phyloP scores from a whole-genome alignment of 2,113 vertebrate species.

The Etheostoma cragini region DNA sequence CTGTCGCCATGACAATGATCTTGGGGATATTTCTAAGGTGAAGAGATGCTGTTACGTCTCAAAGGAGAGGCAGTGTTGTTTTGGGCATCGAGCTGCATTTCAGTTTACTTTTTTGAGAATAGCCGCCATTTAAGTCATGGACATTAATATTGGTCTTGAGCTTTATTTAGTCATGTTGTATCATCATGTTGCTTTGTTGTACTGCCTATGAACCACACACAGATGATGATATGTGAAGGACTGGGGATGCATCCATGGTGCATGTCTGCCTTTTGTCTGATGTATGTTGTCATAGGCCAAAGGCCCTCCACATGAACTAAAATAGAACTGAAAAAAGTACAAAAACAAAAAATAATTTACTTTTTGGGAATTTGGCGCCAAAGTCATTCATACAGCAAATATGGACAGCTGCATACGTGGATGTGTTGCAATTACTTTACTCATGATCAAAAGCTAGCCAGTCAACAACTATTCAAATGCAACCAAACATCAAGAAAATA shows the following conservation, averaged over 20 bases:
- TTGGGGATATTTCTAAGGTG: not conserved
- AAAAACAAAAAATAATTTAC: not conserved
- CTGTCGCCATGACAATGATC: conserved; percentile 23
- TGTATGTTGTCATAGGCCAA: not conserved
- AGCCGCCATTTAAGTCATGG: not conserved
- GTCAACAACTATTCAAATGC: too few relatives aligned
- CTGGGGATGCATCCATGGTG: not conserved
- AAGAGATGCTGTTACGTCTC: not conserved
- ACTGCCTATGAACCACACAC: not conserved
- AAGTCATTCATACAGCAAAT: too few relatives aligned
- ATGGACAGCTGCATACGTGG: too few relatives aligned
- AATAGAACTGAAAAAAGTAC: not conserved
- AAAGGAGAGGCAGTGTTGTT: not conserved
- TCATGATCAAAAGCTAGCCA: too few relatives aligned
- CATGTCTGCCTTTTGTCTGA: not conserved
- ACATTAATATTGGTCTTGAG: not conserved
- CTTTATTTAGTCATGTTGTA: not conserved
- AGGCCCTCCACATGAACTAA: not conserved
- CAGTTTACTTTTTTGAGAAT: not conserved
- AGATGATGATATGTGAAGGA: conserved; percentile 12
- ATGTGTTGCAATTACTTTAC: too few relatives aligned
- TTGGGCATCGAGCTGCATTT: not conserved
- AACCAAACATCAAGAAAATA: too few relatives aligned
- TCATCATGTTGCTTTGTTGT: not conserved
- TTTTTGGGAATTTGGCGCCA: too few relatives aligned